Base-by-base conservation (phyloP, 2,797 vertebrate species). In the Sebastes melanostomus region DNA sequence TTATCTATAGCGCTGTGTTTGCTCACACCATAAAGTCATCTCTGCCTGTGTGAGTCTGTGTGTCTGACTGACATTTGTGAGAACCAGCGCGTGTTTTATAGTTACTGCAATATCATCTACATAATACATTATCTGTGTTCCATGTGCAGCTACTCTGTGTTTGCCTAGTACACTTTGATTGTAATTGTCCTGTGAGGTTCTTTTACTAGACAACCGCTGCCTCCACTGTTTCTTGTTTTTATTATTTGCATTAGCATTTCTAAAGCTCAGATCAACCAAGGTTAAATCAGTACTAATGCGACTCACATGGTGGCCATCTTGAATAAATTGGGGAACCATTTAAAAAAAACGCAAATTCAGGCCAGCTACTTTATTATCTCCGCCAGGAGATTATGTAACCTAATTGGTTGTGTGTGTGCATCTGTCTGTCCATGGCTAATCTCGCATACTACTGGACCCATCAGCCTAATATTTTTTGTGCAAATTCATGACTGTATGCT, bases 1-100 rank as follows among this genome's bases (percentile, higher is more conserved):
- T 92, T 92, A 94, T 94, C 93, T 88, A 9, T 58, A 61, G 69
- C 30, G 6, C 77, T 66, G 77, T 78, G 86, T 90, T 89, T 86
- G 82, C 86, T 91, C 78, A 58, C 78, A 61, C 78, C 86, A 80
- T 91, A 73, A 85, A 89, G 78, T 82, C 30, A 82, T 89, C 80
- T 78, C 70, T 89, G 63, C 77, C 24, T n/a, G 73, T 77, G 68
- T 75, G 75, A 66, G 34, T 72, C 54, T 30, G 22, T 38, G 22
- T 38, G 25, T 66, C 38, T 76, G 83, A 82, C 56, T 69, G 82
- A 81, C 79, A 81, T 86, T 78, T 82, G 50, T 63, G 22, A 67
- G 84, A 78, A 60, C 54, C 36, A 20, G 55, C 2, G n/a, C 4
- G 4, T 75, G 66, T 80, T 86, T 83, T 58, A 77, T 69, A 67